phyloP scores from a whole-genome alignment of 2,888 invertebrate species.

The Leptinotarsa haldemani region DNA sequence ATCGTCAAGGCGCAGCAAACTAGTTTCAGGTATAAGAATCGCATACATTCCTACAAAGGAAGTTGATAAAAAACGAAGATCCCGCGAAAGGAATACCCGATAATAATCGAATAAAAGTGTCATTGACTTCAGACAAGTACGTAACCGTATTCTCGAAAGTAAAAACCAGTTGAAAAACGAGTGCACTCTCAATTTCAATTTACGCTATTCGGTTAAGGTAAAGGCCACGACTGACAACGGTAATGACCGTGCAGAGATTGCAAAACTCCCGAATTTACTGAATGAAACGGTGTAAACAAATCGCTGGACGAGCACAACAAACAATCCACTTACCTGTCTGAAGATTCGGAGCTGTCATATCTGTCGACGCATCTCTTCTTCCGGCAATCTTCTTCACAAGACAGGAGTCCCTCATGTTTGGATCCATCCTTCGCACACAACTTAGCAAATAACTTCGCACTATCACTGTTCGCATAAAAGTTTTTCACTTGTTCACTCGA shows the following conservation, averaged over 20 bases:
- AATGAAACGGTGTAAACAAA: conserved; percentile 40
- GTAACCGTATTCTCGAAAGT: conserved; percentile 56
- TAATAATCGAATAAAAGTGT: conserved; percentile 49
- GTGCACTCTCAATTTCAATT: conserved; percentile 63
- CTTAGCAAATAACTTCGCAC: conserved; percentile 63
- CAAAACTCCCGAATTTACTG: conserved; percentile 41
- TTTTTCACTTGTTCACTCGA: conserved; percentile 70
- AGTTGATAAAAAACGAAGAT: conserved; percentile 24
- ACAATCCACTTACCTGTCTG: conserved; percentile 79
- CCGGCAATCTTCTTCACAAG: conserved; percentile 69
- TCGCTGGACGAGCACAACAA: conserved; percentile 40
- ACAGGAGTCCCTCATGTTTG: conserved; percentile 59
- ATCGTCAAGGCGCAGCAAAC: conserved; percentile 6
- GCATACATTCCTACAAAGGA: conserved; percentile 45
- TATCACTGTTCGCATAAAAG: conserved; percentile 61
- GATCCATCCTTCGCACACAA: conserved; percentile 54
- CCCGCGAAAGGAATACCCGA: conserved; percentile 3
- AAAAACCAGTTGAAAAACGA: conserved; percentile 54
- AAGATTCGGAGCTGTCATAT: conserved; percentile 93
- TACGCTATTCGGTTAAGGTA: conserved; percentile 63
- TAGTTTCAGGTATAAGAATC: conserved; percentile 6
- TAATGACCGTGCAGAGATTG: conserved; percentile 59
- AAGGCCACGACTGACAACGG: conserved; percentile 64
- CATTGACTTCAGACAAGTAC: conserved; percentile 57
- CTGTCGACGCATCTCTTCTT: conserved; percentile 90